phyloP scores from a whole-genome alignment of 64 coral and sea anemone species.

The Astreopora myriophthalma region DNA sequence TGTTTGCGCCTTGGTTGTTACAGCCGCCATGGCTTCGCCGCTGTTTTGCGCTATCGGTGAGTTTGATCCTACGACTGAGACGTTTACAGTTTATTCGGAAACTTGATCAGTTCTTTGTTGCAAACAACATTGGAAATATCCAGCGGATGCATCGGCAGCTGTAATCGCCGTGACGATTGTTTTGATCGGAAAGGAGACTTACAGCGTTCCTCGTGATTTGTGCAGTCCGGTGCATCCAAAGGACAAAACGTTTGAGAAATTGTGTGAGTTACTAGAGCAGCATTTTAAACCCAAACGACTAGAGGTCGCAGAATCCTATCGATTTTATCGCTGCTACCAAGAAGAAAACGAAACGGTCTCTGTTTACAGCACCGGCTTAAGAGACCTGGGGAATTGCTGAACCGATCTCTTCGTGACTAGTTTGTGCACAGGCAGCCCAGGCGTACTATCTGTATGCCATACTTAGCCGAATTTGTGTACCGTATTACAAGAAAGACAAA shows the following conservation, averaged over 20 bases:
- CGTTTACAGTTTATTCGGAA: too few species aligned
- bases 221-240: constrained; percentile 38
- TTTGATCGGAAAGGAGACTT: background rate
- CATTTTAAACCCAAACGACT: constrained; percentile 75
- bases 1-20: too few species aligned
- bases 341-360: constrained; percentile 16
- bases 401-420: too few species aligned
- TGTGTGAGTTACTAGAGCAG: constrained; percentile 38
- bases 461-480: too few species aligned
- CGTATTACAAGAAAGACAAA: too few species aligned
- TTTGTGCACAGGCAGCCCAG: too few species aligned
- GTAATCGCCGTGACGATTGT: background rate
- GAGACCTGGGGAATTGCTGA: constrained; percentile 44
- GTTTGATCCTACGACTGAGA: too few species aligned
- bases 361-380: background rate
- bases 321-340: constrained; percentile 63
- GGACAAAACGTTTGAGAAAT: constrained; percentile 49
- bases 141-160: constrained; percentile 13
- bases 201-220: background rate
- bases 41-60: too few species aligned
- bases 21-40: too few species aligned
- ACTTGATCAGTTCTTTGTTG: too few species aligned
- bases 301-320: constrained; percentile 72
- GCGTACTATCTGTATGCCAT: too few species aligned
- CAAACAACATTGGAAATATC: too few species aligned